A percentile compares a stretch with the other conserved stretches of the same genome.
Conservation (phyloP, 2,113 vertebrate genomes). For the Verasper variegatus region DNA sequence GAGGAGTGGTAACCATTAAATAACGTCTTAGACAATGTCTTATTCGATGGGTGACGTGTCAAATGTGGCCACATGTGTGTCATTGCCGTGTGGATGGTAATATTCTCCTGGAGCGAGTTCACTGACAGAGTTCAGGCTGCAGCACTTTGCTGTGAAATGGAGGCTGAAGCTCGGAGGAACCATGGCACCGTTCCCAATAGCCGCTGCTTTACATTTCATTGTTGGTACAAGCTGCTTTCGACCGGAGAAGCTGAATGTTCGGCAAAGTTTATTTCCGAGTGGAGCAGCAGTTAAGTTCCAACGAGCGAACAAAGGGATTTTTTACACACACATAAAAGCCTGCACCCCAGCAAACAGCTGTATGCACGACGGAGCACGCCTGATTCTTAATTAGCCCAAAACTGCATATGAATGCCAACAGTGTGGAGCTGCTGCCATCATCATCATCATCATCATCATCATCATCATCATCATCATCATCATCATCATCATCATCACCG, state of each 20-base stretch:
- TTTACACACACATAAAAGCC: conserved; percentile 1
- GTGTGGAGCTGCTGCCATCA: neutral
- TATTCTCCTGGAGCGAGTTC: neutral
- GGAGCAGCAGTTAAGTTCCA: conserved; percentile 20
- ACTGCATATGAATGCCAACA: conserved; percentile 7
- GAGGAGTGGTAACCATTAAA: conserved; percentile 32
- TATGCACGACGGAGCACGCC: conserved; percentile 1
- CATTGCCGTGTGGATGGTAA: neutral
- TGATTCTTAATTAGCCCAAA: conserved; percentile 10
- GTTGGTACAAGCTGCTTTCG: conserved; percentile 42
- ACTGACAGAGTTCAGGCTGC: conserved; percentile 8
- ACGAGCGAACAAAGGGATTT: conserved; percentile 22
- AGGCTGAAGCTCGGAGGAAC: neutral
- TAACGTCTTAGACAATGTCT: conserved; percentile 13
- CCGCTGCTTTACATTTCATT: conserved; percentile 58
- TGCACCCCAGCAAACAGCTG: conserved; percentile 6
- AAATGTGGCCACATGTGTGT: neutral
- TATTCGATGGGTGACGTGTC: conserved; percentile 13
- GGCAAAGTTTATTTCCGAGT: conserved; percentile 29
- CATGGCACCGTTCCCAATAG: conserved; percentile 1
- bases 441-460: conserved; percentile 5
- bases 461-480: conserved; percentile 2
- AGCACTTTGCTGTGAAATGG: conserved; percentile 20
- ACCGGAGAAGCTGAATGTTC: conserved; percentile 48
- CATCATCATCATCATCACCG: neutral